phyloP scores from a whole-genome alignment of 2,888 invertebrate species.

The Ectemnius continuus region DNA sequence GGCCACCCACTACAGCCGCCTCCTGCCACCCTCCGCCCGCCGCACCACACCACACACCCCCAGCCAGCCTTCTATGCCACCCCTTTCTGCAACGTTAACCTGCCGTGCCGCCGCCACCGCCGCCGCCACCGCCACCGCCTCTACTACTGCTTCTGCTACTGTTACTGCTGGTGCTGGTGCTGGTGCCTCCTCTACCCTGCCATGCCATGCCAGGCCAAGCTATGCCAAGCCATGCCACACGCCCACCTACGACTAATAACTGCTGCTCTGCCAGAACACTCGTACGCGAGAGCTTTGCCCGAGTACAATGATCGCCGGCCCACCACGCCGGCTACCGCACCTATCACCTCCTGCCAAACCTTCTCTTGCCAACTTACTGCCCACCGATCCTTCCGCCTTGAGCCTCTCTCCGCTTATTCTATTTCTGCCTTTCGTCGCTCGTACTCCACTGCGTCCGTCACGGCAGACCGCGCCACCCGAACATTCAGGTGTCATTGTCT shows the following conservation, averaged over 20 bases:
- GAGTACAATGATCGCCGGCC: slow-evolving; percentile 1
- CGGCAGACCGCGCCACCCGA: no score
- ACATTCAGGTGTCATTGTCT: no score
- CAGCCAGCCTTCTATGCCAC: slow-evolving; percentile 47
- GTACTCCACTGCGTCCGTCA: no score
- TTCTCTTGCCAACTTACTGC: slow-evolving; percentile 5
- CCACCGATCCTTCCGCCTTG: not conserved
- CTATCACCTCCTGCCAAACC: slow-evolving; percentile 2
- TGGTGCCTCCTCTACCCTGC: slow-evolving; percentile 2
- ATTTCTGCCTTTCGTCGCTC: not conserved
- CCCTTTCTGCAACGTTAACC: slow-evolving; percentile 65
- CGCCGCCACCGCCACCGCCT: slow-evolving; percentile 54
- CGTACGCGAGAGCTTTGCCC: slow-evolving; percentile 4
- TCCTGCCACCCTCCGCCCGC: slow-evolving; percentile 53
- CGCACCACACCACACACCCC: slow-evolving; percentile 53
- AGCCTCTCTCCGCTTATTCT: not conserved
- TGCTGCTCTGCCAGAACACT: slow-evolving; percentile 30
- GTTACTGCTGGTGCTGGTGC: slow-evolving; percentile 19
- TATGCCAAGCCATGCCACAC: not conserved
- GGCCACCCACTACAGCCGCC: slow-evolving; percentile 58
- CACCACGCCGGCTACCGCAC: not conserved
- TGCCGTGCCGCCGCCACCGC: slow-evolving; percentile 58
- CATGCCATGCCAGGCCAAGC: not conserved
- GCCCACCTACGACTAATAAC: slow-evolving; percentile 53
- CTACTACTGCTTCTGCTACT: slow-evolving; percentile 20